Conservation (phyloP, 2,113 vertebrate genomes). For the Microcebus jonahi region DNA sequence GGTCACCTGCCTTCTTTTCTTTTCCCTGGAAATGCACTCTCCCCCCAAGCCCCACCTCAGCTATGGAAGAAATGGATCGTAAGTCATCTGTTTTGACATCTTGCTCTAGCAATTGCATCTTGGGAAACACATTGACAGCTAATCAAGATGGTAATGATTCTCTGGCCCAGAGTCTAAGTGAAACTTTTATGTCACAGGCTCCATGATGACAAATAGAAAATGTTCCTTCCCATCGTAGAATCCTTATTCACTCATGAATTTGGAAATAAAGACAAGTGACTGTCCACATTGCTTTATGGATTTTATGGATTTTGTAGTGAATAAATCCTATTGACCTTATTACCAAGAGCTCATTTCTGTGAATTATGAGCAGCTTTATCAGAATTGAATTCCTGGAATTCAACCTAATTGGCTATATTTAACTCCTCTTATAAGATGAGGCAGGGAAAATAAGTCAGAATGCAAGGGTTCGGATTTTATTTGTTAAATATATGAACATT, state of each 20-base stretch:
- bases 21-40: background rate
- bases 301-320: background rate
- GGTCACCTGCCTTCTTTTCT: background rate
- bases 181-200: background rate
- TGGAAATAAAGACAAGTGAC: background rate
- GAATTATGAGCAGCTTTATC: background rate
- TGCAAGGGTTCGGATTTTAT: background rate
- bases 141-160: background rate
- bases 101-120: background rate
- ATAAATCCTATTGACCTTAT: background rate
- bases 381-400: constrained; percentile 19
- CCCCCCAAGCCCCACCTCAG: background rate
- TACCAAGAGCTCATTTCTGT: background rate
- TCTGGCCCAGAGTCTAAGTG: background rate
- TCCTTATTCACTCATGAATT: background rate
- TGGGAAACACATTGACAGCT: background rate
- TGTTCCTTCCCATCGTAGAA: background rate
- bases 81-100: background rate
- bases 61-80: background rate
- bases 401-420: background rate
- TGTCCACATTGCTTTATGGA: background rate
- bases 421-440: background rate
- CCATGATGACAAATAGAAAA: background rate
- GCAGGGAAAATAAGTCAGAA: background rate
- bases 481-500: constrained; percentile 11